phyloP scores from a whole-genome alignment of 2,113 vertebrate genomes.

The Megaceryle maxima region DNA sequence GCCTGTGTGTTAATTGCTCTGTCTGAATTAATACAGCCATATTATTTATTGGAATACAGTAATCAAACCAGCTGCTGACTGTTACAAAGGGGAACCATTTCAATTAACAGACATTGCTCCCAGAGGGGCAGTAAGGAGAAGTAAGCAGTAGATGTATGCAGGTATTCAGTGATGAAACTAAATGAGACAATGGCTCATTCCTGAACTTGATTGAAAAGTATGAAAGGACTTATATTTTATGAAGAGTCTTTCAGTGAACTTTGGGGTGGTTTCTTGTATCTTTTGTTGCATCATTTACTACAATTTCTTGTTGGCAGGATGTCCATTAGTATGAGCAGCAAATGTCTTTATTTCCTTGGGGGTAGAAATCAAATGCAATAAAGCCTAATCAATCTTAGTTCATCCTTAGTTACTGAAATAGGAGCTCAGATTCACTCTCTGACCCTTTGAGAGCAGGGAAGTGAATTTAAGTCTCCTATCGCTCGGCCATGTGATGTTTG shows the following conservation, averaged over 20 bases:
- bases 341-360: background rate
- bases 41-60: constrained; percentile 71
- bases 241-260: background rate
- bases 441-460: background rate
- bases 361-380: background rate
- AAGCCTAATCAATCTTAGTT: background rate
- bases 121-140: constrained; percentile 56
- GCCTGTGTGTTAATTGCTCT: constrained; percentile 72
- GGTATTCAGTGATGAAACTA: background rate
- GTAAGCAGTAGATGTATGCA: constrained; percentile 7
- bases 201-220: background rate
- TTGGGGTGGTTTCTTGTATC: background rate
- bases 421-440: background rate
- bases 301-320: background rate
- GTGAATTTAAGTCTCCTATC: background rate
- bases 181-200: background rate
- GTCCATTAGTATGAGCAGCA: background rate
- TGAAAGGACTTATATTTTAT: background rate
- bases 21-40: constrained; percentile 64
- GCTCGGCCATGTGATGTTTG: background rate
- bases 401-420: background rate
- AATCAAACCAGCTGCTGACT: constrained; percentile 64
- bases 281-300: background rate
- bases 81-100: constrained; percentile 36
- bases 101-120: constrained; percentile 66